Base-by-base conservation (phyloP, 2,113 vertebrate genomes). In the Amazona guildingii region DNA sequence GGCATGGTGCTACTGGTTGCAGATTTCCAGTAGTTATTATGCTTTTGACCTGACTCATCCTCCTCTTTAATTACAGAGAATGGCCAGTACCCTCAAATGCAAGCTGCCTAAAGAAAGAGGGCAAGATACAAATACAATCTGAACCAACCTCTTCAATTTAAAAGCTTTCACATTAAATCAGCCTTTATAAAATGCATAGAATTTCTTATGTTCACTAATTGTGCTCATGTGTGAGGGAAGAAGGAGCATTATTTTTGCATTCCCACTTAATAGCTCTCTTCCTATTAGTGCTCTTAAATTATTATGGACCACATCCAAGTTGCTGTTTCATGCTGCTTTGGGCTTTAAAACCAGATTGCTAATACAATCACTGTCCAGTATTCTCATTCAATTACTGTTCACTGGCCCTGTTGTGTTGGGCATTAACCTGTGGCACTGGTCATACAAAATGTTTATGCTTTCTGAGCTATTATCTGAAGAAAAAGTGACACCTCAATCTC, bases 361-460 rank as follows among this genome's bases (percentile, higher is more conserved):
- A 59, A 9, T 48, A 12, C 33, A 18, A 25, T 29, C 24, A 7
- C 43, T 29, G 18, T 33, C 20, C 31, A 19, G 18, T 7, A 23
- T 3, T 6, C 24, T 25, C 25, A 68, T 2, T 39, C 54, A 23
- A 0, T 44, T 90, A 21, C 52, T 41, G 3, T 41, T 73, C 54
- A 6, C 25, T 37, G 13, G 31, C 59, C 23, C 21, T 16, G 5
- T 35, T 37, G 23, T 1, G 0, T 1, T 29, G 11, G 27, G 14
- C 29, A 18, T 33, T 7, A 28, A 20, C 24, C 4, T 37, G 10
- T 3, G 4, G 31, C 59, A n/a, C 48, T n/a, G 1, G 41, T 37
- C 18, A 3, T 28, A 28, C 17, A 27, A 25, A 48, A n/a, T 8
- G 44, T 28, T 59, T 55, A 17, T 6, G 6, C 7, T 51, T 80